Evolutionary conservation across 2,797 vertebrate genomes (phyloP).

Genomic region (Tauraco hartlaubi): DNA sequence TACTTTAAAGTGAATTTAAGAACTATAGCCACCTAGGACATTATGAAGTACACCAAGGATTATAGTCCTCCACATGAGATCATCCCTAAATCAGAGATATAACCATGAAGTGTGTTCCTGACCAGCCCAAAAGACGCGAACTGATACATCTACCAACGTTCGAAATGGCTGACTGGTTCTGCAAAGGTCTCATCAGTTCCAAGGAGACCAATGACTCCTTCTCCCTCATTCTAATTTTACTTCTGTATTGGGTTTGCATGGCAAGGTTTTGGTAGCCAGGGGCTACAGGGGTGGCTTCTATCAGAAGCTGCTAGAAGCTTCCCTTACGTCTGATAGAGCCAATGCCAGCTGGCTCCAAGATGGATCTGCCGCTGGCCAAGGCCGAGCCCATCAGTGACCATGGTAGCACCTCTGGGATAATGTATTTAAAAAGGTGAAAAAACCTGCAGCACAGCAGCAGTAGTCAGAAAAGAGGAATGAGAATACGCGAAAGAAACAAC

Average conservation of each 20-base stretch:
- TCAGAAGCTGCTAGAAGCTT: no score
- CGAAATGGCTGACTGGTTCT: background rate
- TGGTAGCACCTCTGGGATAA: no score
- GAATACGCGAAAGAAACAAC: no score
- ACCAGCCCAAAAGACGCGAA: rapidly evolving
- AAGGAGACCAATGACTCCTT: background rate
- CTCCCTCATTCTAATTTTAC: background rate
- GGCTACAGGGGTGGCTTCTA: no score
- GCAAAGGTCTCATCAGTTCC: background rate
- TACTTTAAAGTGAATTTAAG: background rate
- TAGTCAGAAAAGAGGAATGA: no score
- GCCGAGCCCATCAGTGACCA: no score
- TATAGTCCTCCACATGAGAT: background rate
- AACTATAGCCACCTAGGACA: background rate
- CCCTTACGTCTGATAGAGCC: no score
- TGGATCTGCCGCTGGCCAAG: no score
- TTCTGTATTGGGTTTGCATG: background rate
- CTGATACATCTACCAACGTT: background rate
- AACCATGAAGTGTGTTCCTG: background rate
- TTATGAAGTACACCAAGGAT: background rate
- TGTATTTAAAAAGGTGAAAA: no score
- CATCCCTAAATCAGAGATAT: background rate
- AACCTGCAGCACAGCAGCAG: no score
- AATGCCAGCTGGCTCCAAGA: no score
- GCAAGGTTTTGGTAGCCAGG: background rate